phyloP scores from a whole-genome alignment of 1,140 invertebrate genomes.

The Condylostylus longicornis region DNA sequence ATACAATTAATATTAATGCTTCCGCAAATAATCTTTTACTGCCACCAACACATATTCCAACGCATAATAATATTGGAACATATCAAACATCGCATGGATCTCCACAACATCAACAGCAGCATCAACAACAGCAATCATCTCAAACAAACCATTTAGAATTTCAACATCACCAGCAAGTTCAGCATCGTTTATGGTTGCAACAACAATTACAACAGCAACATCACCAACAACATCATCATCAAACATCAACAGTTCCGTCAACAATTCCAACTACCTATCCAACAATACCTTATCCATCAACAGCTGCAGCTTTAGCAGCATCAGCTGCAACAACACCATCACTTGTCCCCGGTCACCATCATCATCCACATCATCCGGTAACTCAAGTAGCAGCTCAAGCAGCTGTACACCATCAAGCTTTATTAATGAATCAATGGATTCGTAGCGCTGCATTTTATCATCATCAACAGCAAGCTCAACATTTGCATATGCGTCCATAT shows the following conservation, averaged over 20 bases:
- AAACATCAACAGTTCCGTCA: conserved; percentile 9
- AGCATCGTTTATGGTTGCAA: conserved; percentile 14
- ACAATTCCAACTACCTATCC: too few species aligned
- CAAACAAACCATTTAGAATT: too few species aligned
- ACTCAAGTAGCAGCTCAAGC: conserved; percentile 22
- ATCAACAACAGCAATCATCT: conserved; percentile 11
- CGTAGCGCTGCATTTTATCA: conserved; percentile 50
- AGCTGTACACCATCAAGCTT: conserved; percentile 37
- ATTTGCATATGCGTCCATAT: conserved; percentile 27
- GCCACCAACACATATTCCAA: too few species aligned
- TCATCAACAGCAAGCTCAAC: conserved; percentile 32
- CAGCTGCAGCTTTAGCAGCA: conserved; percentile 5
- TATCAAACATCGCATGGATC: conserved; percentile 8
- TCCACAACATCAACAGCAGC: conserved; percentile 10
- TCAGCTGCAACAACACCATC: conserved; percentile 2
- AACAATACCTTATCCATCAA: conserved; percentile 7
- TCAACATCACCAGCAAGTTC: conserved; percentile 14
- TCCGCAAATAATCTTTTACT: too few species aligned
- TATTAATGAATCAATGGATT: conserved; percentile 55
- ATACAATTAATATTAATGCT: conserved; percentile 6
- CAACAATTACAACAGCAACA: conserved; percentile 14
- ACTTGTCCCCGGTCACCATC: too few species aligned
- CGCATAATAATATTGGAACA: conserved; percentile 14
- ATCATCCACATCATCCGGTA: neutral
- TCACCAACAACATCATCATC: too few species aligned